A percentile compares a stretch with the other conserved stretches of the same genome.
These are phyloP conservation scores for Galbula dea DNA, from an alignment of 2,113 vertebrate species.

Conservation along the genomic window DNA sequence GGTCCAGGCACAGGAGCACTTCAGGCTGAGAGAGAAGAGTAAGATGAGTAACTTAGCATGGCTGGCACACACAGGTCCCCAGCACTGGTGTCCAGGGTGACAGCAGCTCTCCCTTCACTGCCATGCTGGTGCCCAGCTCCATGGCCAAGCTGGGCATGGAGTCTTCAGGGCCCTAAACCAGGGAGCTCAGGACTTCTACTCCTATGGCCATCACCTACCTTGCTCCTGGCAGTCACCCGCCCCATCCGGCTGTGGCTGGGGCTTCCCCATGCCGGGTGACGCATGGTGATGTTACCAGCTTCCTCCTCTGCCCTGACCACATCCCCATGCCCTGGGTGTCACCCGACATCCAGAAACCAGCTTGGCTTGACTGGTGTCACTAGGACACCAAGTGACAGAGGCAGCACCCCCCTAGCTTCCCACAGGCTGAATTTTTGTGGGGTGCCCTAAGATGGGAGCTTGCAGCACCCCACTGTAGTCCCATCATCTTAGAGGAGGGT, in stretches of 20 bases:
- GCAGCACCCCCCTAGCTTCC: not conserved
- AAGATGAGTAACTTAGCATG: not conserved
- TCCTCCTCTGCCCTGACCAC: constrained; percentile 47
- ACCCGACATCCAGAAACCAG: not conserved
- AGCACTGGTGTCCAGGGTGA: not conserved
- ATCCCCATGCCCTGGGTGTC: not conserved
- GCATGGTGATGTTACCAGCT: not conserved
- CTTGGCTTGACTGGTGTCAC: not conserved
- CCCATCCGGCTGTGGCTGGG: constrained; percentile 11
- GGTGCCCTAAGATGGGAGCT: not conserved
- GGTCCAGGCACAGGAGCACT: constrained; percentile 37
- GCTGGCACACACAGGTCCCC: not conserved
- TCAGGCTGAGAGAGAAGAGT: constrained; percentile 57
- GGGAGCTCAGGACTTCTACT: not conserved
- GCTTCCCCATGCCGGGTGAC: constrained; percentile 41
- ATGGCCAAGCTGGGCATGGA: not conserved
- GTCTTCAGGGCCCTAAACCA: not conserved
- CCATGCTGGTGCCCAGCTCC: not conserved
- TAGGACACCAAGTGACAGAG: not conserved
- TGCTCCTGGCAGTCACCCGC: not conserved
- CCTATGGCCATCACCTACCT: not conserved
- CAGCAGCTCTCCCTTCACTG: not conserved
- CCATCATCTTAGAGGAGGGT: not conserved
- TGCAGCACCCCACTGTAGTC: not conserved
- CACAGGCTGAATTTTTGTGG: accelerated